These are phyloP conservation scores for Drosophila longiperda DNA, from an alignment of 2,888 invertebrate genomes.

Conservation along the genomic window DNA sequence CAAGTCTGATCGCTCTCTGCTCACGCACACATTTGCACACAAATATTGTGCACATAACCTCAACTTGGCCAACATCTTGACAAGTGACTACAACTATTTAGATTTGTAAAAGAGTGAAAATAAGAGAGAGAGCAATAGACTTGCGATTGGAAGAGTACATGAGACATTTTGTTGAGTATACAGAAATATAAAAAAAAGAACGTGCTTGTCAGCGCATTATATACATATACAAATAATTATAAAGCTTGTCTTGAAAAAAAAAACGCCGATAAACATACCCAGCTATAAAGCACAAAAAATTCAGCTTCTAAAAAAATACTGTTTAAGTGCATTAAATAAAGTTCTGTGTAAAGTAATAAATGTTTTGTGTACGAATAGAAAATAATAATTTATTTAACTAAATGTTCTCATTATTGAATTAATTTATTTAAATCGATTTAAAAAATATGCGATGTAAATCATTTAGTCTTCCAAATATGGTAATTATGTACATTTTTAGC, in stretches of 20 bases:
- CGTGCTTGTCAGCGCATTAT: neutral
- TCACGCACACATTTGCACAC: slow-evolving; percentile 17
- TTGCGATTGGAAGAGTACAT: neutral
- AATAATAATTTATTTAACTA: neutral
- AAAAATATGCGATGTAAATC: neutral
- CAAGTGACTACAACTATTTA: neutral
- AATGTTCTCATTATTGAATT: neutral
- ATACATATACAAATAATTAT: too few species aligned
- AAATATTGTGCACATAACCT: slow-evolving; percentile 56
- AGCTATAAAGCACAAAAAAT: neutral
- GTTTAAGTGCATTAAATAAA: neutral
- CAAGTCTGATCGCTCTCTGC: slow-evolving; percentile 16
- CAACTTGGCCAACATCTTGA: slow-evolving; percentile 46
- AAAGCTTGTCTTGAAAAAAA: neutral
- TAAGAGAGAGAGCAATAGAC: neutral
- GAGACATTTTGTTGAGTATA: neutral
- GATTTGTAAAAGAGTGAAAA: neutral
- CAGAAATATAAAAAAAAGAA: slow-evolving; percentile 1
- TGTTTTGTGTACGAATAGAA: neutral
- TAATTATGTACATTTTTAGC: neutral
- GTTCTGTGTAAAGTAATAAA: neutral
- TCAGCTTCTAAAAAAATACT: neutral
- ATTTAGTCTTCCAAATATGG: neutral
- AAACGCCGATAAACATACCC: neutral
- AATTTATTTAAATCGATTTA: neutral